Percentiles rank a stretch among this genome's conserved stretches.
phyloP scores from a whole-genome alignment of 2,888 invertebrate genomes.

The Coelopa pilipes region DNA sequence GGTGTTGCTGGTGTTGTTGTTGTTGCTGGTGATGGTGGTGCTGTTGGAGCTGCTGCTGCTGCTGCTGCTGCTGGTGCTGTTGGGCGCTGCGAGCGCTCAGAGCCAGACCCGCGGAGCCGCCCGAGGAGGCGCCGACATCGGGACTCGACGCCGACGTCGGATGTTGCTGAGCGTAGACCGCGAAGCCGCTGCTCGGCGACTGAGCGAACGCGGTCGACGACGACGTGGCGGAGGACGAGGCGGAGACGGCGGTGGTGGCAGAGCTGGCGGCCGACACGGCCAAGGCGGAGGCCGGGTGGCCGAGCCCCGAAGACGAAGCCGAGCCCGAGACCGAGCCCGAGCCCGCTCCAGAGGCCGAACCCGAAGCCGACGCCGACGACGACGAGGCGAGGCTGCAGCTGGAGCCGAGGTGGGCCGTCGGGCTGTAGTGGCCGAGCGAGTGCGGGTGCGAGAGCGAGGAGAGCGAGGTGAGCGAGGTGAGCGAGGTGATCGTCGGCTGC shows the following conservation, averaged over 20 bases:
- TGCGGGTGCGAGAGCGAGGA: slow-evolving; percentile 46
- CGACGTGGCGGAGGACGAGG: not conserved
- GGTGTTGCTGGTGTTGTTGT: slow-evolving; percentile 27
- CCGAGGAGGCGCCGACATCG: slow-evolving; percentile 26
- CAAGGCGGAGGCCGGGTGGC: slow-evolving; percentile 45
- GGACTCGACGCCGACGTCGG: slow-evolving; percentile 35
- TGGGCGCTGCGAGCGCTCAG: not conserved
- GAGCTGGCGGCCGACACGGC: slow-evolving; percentile 40
- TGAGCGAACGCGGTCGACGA: slow-evolving; percentile 54
- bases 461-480: slow-evolving; percentile 50
- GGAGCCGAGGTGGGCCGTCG: slow-evolving; percentile 32
- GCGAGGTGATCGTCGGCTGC: slow-evolving; percentile 58
- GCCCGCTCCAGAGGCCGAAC: not conserved
- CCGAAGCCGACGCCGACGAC: too few species aligned
- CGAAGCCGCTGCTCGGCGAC: slow-evolving; percentile 59
- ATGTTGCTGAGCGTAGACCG: slow-evolving; percentile 53
- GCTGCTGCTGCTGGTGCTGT: slow-evolving; percentile 35
- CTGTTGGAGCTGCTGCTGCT: slow-evolving; percentile 38
- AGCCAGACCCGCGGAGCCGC: slow-evolving; percentile 2
- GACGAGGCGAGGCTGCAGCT: slow-evolving; percentile 47
- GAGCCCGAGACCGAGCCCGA: too few species aligned
- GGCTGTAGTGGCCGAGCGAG: slow-evolving; percentile 47
- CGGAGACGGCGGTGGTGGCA: too few species aligned
- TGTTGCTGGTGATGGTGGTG: slow-evolving; percentile 5
- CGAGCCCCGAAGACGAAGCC: not conserved